A percentile compares a stretch with the other conserved stretches of the same genome.
phyloP scores from a whole-genome alignment of 2,113 vertebrate genomes.

The Vanacampus margaritifer region DNA sequence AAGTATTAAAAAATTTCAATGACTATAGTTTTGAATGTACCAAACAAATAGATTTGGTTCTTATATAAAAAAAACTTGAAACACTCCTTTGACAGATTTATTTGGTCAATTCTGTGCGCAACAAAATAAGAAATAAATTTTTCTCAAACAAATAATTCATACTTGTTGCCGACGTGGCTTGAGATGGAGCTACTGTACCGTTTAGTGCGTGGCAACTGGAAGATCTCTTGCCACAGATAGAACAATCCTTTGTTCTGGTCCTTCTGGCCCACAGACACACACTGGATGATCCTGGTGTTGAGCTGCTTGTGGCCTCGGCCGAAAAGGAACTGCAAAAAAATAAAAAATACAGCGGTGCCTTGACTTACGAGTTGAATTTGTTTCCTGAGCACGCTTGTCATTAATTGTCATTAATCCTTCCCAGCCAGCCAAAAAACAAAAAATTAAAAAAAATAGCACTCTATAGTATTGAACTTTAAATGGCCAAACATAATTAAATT shows the following conservation, averaged over 20 bases:
- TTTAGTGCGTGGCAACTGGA: slow-evolving; percentile 85
- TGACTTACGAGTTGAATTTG: background rate
- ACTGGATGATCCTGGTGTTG: slow-evolving; percentile 75
- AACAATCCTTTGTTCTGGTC: slow-evolving; percentile 95
- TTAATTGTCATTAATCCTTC: background rate
- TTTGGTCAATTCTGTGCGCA: background rate
- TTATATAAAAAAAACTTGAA: no score
- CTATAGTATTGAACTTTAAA: no score
- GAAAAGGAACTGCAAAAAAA: slow-evolving; percentile 82
- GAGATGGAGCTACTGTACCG: slow-evolving; percentile 62
- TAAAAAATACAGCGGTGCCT: background rate
- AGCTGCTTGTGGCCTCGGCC: slow-evolving; percentile 81
- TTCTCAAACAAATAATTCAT: background rate
- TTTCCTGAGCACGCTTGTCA: background rate
- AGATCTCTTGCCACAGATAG: slow-evolving; percentile 91
- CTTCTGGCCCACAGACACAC: slow-evolving; percentile 82
- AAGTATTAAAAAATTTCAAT: no score
- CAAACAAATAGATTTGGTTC: no score
- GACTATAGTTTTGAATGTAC: no score
- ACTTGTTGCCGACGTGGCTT: background rate
- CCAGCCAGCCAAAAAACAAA: background rate
- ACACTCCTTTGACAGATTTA: background rate
- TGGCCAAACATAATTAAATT: no score
- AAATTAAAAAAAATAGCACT: background rate
- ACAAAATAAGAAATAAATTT: background rate